phyloP scores from a whole-genome alignment of 2,113 vertebrate species.

The Oreotragus oreotragus region DNA sequence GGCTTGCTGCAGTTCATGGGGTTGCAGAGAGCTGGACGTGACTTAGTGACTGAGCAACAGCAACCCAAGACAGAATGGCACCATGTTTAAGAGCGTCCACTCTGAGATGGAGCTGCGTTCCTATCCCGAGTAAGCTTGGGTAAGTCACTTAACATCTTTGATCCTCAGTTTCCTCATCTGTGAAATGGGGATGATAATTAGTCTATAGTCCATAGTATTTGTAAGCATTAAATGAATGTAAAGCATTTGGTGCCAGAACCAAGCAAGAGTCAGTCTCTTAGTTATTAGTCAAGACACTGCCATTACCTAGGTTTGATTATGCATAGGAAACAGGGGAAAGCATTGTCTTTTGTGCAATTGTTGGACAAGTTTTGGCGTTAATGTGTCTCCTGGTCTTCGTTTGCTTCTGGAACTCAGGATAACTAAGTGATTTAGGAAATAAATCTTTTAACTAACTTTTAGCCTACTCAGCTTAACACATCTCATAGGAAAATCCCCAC shows the following conservation, averaged over 20 bases:
- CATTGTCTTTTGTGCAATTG: background rate
- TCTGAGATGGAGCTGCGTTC: background rate
- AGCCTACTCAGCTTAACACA: background rate
- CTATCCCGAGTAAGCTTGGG: background rate
- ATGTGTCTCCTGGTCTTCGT: background rate
- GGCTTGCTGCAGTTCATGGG: background rate
- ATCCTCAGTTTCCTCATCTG: background rate
- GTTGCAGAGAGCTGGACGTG: background rate
- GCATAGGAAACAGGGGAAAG: background rate
- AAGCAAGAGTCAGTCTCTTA: background rate
- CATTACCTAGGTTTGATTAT: background rate
- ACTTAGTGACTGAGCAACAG: background rate
- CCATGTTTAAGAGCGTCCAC: background rate
- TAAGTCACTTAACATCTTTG: background rate
- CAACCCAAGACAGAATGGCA: background rate
- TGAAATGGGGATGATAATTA: background rate
- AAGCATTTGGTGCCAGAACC: background rate
- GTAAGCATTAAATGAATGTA: background rate
- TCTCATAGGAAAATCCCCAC: background rate
- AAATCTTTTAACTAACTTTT: conserved; percentile 52
- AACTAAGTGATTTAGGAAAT: conserved; percentile 30
- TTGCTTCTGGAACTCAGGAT: background rate
- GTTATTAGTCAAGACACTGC: background rate
- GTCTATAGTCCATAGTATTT: background rate
- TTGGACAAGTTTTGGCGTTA: background rate